Percentiles rank a stretch among this genome's conserved stretches.
Conservation (phyloP, 2,888 invertebrate genomes). For the Maniola hyperantus region DNA sequence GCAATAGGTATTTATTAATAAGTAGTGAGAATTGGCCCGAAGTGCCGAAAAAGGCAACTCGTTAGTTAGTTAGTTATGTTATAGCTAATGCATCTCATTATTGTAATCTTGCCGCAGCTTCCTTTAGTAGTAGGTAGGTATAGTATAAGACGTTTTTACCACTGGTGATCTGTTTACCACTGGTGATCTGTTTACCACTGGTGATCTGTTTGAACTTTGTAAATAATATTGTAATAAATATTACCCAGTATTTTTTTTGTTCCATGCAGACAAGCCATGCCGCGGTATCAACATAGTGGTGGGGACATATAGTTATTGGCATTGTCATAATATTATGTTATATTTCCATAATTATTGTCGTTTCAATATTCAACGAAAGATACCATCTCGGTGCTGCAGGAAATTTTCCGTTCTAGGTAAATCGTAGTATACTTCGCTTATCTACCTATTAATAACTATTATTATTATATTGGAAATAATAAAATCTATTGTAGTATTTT, state of each 20-base stretch:
- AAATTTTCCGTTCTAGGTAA: constrained; percentile 34
- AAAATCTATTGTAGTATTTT: background rate
- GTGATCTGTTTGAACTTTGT: too few species aligned
- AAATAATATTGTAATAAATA: too few species aligned
- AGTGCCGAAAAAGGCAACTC: constrained; percentile 37
- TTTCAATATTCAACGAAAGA: constrained; percentile 35
- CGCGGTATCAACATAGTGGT: background rate
- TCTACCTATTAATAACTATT: background rate
- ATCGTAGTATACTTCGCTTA: constrained; percentile 18
- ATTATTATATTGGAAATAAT: background rate
- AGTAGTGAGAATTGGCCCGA: constrained; percentile 27
- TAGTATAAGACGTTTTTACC: background rate
- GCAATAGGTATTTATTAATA: constrained; percentile 11
- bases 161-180: background rate
- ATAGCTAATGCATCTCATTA: background rate
- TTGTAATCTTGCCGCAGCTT: background rate
- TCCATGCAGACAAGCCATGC: background rate
- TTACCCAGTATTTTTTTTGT: too few species aligned
- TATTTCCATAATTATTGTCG: constrained; percentile 20
- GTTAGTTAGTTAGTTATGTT: background rate
- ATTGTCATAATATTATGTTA: background rate
- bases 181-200: background rate
- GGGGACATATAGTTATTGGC: background rate
- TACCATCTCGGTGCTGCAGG: constrained; percentile 5
- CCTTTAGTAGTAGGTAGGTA: background rate